Evolutionary conservation across 2,888 invertebrate species (phyloP).

Genomic region (Hypena proboscidalis): DNA sequence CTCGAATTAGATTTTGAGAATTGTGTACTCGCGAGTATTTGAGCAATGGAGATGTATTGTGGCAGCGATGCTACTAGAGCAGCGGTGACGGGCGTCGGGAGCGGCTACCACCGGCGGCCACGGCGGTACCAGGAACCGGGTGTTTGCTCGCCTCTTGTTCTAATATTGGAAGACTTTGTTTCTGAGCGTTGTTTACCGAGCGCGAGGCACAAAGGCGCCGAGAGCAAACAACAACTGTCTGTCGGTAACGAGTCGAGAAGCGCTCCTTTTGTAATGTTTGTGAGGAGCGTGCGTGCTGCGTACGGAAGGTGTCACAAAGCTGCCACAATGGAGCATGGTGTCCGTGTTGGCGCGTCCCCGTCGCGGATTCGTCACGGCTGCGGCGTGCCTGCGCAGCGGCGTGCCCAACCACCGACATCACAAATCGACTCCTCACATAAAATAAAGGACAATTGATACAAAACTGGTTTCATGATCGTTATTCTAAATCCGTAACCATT

Average conservation of each 20-base stretch:
- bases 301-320: conserved; percentile 17
- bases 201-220: conserved; percentile 36
- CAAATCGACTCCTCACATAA: conserved; percentile 5
- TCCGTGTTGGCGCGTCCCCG: conserved; percentile 5
- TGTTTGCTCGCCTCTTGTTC: conserved; percentile 52
- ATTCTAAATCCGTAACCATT: too few species aligned
- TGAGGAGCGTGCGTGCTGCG: conserved; percentile 9
- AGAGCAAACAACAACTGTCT: conserved; percentile 25
- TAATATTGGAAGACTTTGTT: conserved; percentile 49
- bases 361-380: conserved; percentile 11
- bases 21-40: conserved; percentile 3
- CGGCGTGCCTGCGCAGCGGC: background rate
- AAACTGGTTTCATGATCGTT: too few species aligned
- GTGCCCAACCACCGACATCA: conserved; percentile 1
- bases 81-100: conserved; percentile 13
- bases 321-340: conserved; percentile 3
- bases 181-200: conserved; percentile 47
- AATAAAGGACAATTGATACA: background rate
- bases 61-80: too few species aligned
- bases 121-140: conserved; percentile 36
- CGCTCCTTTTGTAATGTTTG: conserved; percentile 15
- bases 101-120: conserved; percentile 5
- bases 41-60: conserved; percentile 10
- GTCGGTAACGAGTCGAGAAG: conserved; percentile 14
- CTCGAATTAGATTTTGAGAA: conserved; percentile 3